These are phyloP conservation scores for Pelosia muscerda DNA, from an alignment of 2,888 invertebrate species.

Conservation along the genomic window DNA sequence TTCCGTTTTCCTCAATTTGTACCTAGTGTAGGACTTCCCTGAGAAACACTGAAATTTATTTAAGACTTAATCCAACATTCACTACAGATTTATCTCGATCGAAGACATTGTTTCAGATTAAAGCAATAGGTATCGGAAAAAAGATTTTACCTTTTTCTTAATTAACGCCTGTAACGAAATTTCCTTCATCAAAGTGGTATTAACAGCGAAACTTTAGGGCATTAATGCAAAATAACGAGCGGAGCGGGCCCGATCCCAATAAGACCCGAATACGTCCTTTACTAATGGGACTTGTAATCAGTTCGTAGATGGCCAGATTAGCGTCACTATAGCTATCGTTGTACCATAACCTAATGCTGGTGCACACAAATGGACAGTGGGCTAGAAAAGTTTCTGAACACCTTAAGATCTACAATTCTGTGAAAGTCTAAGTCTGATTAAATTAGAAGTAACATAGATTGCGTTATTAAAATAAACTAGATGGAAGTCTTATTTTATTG, in stretches of 20 bases:
- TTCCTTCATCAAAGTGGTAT: constrained; percentile 75
- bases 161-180: constrained; percentile 68
- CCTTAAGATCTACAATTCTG: no score
- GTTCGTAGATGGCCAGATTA: constrained; percentile 71
- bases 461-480: no score
- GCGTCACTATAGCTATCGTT: constrained; percentile 47
- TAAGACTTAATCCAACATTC: neutral
- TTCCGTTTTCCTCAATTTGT: constrained; percentile 20
- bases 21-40: constrained; percentile 6
- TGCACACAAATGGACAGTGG: neutral
- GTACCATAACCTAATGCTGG: neutral
- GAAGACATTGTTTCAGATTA: constrained; percentile 20
- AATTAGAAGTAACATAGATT: no score
- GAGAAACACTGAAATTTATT: neutral
- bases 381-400: no score
- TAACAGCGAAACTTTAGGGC: constrained; percentile 74
- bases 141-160: constrained; percentile 59
- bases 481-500: no score
- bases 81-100: neutral
- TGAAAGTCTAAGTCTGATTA: no score
- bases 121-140: constrained; percentile 30
- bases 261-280: constrained; percentile 62
- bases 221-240: constrained; percentile 81
- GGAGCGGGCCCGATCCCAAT: constrained; percentile 71
- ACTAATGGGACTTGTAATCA: constrained; percentile 75